Base-by-base conservation (phyloP, 1,140 invertebrate species). In the Leptestheria dahalacensis region DNA sequence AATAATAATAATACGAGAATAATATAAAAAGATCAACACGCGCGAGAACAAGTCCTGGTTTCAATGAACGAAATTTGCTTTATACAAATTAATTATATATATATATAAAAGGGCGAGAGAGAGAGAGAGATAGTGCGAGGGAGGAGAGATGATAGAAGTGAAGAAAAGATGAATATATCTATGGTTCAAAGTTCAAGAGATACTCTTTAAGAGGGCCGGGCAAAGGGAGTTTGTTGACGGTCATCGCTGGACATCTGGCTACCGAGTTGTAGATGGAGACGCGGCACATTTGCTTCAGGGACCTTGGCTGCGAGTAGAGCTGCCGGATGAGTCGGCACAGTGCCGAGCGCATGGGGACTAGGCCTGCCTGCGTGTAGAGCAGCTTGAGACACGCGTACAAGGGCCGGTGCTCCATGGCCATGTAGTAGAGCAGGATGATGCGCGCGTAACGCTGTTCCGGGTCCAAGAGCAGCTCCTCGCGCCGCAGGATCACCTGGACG, bases 131-230 rank as follows among this genome's bases (percentile, higher is more conserved):
- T n/a, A n/a, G n/a, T n/a, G n/a, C n/a, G n/a, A n/a, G n/a, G n/a
- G n/a, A n/a, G n/a, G n/a, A n/a, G n/a, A n/a, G n/a, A n/a, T n/a
- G n/a, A n/a, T n/a, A n/a, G n/a, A n/a, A n/a, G n/a, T n/a, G n/a
- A n/a, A n/a, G n/a, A n/a, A n/a, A n/a, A n/a, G n/a, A n/a, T n/a
- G n/a, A n/a, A n/a, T n/a, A n/a, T n/a, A n/a, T n/a, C n/a, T n/a
- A 71, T 1, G 69, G 63, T 33, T 83, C 79, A 69, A 83, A 84
- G 69, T 80, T 81, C 59, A 84, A 68, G 48, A 85, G 68, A 68
- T 85, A 85, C 62, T 84, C 82, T 69, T 82, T 83, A 2, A 85
- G 71, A 29, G 76, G 72, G 52, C 72, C 73, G 1, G 83, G 83
- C 52, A 85, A 70, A 67, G 80, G 82, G 54, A 85, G 70, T 66